These are phyloP conservation scores for Amphimallon solstitiale DNA, from an alignment of 2,888 invertebrate species.

Conservation along the genomic window DNA sequence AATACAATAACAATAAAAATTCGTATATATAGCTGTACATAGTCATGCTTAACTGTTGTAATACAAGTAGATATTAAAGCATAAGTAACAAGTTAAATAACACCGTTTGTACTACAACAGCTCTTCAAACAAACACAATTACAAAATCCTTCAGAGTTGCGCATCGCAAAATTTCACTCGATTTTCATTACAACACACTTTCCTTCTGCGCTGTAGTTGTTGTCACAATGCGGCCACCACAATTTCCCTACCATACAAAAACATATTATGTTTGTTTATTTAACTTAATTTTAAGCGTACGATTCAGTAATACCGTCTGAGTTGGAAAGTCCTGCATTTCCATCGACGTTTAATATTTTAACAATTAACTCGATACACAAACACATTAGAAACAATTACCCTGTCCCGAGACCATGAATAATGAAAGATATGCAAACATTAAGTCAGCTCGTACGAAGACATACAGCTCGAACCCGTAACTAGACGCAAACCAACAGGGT, in stretches of 20 bases:
- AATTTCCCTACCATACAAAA: constrained; percentile 11
- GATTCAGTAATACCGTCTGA: constrained; percentile 2
- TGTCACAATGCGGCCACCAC: not conserved
- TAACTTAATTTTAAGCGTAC: constrained; percentile 25
- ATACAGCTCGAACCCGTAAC: constrained; percentile 28
- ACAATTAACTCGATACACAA: constrained; percentile 42
- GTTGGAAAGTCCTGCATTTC: constrained; percentile 19
- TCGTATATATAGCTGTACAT: not conserved
- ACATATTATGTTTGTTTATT: constrained; percentile 11
- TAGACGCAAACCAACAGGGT: not conserved
- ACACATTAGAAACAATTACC: constrained; percentile 41
- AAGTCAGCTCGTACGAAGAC: constrained; percentile 36
- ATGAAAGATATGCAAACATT: constrained; percentile 41
- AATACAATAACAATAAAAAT: not conserved
- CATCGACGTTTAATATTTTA: constrained; percentile 39
- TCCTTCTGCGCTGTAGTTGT: not conserved
- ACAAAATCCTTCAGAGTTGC: constrained; percentile 9
- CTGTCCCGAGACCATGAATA: constrained; percentile 37
- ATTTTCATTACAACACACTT: constrained; percentile 10
- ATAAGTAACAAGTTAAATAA: constrained; percentile 21
- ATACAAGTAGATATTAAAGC: not conserved
- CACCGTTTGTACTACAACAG: constrained; percentile 23
- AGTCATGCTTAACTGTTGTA: not conserved
- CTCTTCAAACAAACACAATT: constrained; percentile 34
- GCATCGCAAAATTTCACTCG: constrained; percentile 19